A percentile compares a stretch with the other conserved stretches of the same genome.
These are phyloP conservation scores for Oreotrochilus melanogaster DNA, from an alignment of 2,113 vertebrate species.

Conservation along the genomic window DNA sequence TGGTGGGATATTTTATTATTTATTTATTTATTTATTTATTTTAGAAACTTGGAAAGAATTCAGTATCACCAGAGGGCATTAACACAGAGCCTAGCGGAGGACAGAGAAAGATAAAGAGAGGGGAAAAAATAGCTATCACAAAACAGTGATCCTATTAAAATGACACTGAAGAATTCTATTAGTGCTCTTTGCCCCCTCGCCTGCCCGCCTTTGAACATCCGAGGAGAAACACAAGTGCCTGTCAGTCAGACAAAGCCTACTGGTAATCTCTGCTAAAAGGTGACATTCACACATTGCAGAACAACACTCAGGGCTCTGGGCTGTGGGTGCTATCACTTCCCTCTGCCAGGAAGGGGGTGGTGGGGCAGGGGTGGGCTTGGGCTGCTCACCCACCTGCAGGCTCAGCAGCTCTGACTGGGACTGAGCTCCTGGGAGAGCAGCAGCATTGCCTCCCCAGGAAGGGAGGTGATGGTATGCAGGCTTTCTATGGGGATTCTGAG, in stretches of 20 bases:
- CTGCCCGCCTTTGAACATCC: conserved; percentile 40
- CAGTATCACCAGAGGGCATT: conserved; percentile 61
- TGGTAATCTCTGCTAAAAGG: conserved; percentile 7
- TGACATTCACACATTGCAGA: conserved; percentile 6
- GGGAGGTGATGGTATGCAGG: neutral
- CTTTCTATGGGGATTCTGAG: neutral
- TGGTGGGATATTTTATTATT: neutral
- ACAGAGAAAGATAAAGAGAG: conserved; percentile 42
- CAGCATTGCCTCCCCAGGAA: accelerated
- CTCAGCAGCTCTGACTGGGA: neutral
- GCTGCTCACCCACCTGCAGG: accelerated
- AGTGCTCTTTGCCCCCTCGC: conserved; percentile 38
- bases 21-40: neutral
- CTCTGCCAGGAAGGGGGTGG: neutral
- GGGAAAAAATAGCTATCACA: conserved; percentile 10
- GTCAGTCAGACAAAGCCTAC: conserved; percentile 38
- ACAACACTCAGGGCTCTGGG: neutral
- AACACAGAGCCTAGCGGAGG: conserved; percentile 43
- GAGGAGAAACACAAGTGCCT: neutral
- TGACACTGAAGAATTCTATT: conserved; percentile 59
- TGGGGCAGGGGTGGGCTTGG: accelerated
- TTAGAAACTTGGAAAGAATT: conserved; percentile 47
- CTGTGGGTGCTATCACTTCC: neutral
- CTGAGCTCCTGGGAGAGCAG: neutral
- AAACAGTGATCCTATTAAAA: conserved; percentile 61